These are phyloP conservation scores for Philotrypesis tridentata DNA, from an alignment of 1,140 invertebrate genomes.

Conservation along the genomic window DNA sequence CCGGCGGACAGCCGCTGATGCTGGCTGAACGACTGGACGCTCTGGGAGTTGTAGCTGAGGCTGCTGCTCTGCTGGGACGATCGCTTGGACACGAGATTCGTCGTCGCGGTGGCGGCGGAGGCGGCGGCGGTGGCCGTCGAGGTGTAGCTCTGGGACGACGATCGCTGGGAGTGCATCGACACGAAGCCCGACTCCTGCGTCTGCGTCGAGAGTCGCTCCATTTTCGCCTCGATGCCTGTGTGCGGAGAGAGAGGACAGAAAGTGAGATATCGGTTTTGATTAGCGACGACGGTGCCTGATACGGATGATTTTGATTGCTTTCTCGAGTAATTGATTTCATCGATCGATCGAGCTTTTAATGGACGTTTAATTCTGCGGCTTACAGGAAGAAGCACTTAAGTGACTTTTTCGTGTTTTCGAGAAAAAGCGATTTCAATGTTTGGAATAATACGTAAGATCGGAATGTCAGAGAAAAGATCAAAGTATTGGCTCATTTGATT, in stretches of 20 bases:
- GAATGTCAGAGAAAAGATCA: too few species aligned
- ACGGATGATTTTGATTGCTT: not conserved
- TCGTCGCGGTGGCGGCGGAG: conserved; percentile 67
- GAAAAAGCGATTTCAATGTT: too few species aligned
- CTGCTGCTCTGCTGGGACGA: conserved; percentile 76
- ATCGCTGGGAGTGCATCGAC: conserved; percentile 80
- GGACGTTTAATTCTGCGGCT: too few species aligned
- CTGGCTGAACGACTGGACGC: conserved; percentile 63
- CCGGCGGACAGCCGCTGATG: conserved; percentile 62
- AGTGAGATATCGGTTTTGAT: not conserved
- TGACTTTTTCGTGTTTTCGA: too few species aligned
- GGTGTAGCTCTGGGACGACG: conserved; percentile 77
- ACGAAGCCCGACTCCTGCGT: conserved; percentile 81
- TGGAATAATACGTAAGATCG: too few species aligned
- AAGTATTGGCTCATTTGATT: too few species aligned
- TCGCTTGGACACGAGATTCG: conserved; percentile 66
- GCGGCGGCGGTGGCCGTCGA: conserved; percentile 66
- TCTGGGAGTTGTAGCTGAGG: conserved; percentile 57
- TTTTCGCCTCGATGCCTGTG: conserved; percentile 70
- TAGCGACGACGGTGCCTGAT: too few species aligned
- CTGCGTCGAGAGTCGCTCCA: conserved; percentile 72
- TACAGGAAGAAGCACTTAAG: too few species aligned
- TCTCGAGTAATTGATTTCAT: too few species aligned
- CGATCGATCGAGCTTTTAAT: too few species aligned
- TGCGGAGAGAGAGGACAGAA: too few species aligned